These are phyloP conservation scores for Struthidea cinerea DNA, from an alignment of 2,113 vertebrate genomes.

Conservation along the genomic window DNA sequence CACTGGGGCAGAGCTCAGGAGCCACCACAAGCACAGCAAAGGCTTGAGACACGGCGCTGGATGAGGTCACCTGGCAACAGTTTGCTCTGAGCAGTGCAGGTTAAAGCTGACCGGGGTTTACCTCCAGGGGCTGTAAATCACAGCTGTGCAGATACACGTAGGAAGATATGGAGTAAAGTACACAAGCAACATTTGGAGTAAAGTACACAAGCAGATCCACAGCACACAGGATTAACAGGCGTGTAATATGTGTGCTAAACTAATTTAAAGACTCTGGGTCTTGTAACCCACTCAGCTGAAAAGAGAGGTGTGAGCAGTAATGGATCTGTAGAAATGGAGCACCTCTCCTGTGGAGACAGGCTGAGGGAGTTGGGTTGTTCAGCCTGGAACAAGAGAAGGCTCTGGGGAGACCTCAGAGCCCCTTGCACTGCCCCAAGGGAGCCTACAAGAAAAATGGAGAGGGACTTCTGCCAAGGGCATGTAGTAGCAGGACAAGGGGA, in stretches of 20 bases:
- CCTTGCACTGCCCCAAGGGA: background rate
- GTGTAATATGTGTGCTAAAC: background rate
- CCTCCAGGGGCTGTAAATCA: background rate
- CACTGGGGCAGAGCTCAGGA: background rate
- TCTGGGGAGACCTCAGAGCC: background rate
- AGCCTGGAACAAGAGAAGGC: background rate
- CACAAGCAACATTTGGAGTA: background rate
- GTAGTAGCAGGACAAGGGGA: background rate
- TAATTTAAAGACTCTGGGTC: background rate
- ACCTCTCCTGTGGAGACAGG: background rate
- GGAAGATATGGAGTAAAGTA: background rate
- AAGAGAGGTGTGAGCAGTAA: background rate
- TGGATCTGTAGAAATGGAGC: background rate
- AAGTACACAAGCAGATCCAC: background rate
- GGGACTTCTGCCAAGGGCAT: background rate
- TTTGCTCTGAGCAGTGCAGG: background rate
- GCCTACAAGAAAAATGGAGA: background rate
- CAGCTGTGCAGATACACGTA: background rate
- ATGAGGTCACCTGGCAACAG: fast-evolving
- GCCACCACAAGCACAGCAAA: background rate
- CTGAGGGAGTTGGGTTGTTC: background rate
- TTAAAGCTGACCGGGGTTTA: background rate
- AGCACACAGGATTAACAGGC: background rate
- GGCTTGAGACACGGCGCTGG: background rate
- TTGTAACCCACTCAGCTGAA: background rate